Evolutionary conservation across 1,140 invertebrate species (phyloP).

Genomic region (Hylaeus volcanicus): DNA sequence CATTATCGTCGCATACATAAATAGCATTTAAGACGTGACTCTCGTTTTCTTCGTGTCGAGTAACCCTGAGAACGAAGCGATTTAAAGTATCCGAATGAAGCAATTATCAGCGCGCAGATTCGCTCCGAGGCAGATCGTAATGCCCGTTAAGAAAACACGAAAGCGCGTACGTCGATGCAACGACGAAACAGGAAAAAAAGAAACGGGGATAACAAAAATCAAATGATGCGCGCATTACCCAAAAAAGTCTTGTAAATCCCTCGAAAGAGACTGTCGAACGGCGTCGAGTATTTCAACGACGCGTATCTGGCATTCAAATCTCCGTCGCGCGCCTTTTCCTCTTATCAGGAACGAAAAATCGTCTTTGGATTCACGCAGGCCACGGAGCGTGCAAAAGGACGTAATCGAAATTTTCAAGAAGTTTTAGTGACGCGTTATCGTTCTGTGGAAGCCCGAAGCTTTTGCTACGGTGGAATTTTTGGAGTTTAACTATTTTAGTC

Average conservation of each 20-base stretch:
- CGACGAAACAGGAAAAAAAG: neutral
- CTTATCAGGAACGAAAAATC: neutral
- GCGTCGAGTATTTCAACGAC: conserved; percentile 9
- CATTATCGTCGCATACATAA: too few species aligned
- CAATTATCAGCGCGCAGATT: conserved; percentile 14
- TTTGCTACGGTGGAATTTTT: too few species aligned
- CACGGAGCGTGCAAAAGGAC: conserved; percentile 6
- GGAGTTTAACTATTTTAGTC: too few species aligned
- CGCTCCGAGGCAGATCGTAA: conserved; percentile 12
- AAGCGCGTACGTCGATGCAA: neutral
- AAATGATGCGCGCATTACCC: neutral
- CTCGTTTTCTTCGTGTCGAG: too few species aligned
- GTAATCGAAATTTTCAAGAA: neutral
- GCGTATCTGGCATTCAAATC: conserved; percentile 6
- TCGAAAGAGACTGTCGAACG: conserved; percentile 8
- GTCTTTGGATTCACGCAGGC: neutral
- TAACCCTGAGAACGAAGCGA: neutral
- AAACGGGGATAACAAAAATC: neutral
- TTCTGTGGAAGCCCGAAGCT: too few species aligned
- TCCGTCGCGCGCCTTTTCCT: conserved; percentile 10
- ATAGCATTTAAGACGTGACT: too few species aligned
- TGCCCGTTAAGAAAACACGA: neutral
- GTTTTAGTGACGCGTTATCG: too few species aligned
- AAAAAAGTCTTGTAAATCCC: neutral
- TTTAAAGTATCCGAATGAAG: conserved; percentile 27